Conservation (phyloP, 1,140 invertebrate genomes). For the Hylaeus anthracinus region DNA sequence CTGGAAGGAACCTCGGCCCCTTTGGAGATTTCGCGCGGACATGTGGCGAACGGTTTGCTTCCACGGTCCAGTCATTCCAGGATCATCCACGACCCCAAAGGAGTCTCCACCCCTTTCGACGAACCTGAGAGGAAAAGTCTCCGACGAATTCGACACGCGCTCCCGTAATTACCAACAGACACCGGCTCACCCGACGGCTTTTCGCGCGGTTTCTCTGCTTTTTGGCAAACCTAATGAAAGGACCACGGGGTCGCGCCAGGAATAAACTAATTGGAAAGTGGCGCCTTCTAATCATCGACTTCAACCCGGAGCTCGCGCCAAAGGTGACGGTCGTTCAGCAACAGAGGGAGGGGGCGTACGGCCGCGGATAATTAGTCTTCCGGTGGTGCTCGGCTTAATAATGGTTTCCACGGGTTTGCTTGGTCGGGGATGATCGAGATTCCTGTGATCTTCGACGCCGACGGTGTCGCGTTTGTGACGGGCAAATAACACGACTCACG, state of each 20-base stretch:
- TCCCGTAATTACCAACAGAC: slow-evolving; percentile 41
- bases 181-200: slow-evolving; percentile 38
- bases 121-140: slow-evolving; percentile 18
- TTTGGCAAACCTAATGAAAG: slow-evolving; percentile 63
- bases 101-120: slow-evolving; percentile 59
- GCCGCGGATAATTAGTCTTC: slow-evolving; percentile 64
- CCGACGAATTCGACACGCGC: slow-evolving; percentile 56
- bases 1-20: slow-evolving; percentile 4
- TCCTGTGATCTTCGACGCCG: slow-evolving; percentile 31
- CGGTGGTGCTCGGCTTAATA: slow-evolving; percentile 59
- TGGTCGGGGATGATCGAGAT: slow-evolving; percentile 44
- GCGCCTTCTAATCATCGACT: slow-evolving; percentile 63
- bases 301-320: slow-evolving; percentile 47
- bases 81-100: slow-evolving; percentile 23
- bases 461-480: slow-evolving; percentile 23
- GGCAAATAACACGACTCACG: slow-evolving; percentile 1
- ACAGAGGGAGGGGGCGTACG: slow-evolving; percentile 36
- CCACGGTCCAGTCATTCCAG: slow-evolving; percentile 47
- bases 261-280: slow-evolving; percentile 69
- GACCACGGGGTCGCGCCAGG: slow-evolving; percentile 23
- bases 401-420: slow-evolving; percentile 37
- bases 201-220: slow-evolving; percentile 30
- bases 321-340: slow-evolving; percentile 52
- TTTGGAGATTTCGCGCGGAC: slow-evolving; percentile 42
- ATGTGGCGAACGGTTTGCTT: slow-evolving; percentile 54